Percentiles rank a stretch among this genome's conserved stretches.
These are phyloP conservation scores for Polietes domitor DNA, from an alignment of 2,888 invertebrate species.

Conservation along the genomic window DNA sequence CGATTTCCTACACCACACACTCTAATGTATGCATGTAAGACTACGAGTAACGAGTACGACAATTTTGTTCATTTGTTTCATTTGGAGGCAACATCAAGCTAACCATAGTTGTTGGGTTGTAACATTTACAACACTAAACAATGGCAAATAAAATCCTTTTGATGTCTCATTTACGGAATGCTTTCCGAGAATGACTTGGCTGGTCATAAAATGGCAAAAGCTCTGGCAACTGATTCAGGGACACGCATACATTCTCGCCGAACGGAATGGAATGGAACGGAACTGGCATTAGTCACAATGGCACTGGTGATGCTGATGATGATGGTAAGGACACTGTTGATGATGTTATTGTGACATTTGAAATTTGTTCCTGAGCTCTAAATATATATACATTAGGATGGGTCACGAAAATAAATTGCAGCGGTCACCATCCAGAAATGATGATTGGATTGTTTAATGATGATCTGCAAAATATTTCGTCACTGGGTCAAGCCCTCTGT, in stretches of 20 bases:
- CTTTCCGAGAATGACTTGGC: slow-evolving; percentile 26
- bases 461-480: no score
- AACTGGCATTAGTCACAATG: slow-evolving; percentile 44
- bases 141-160: slow-evolving; percentile 66
- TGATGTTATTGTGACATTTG: slow-evolving; percentile 53
- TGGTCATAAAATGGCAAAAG: slow-evolving; percentile 5
- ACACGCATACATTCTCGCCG: neutral
- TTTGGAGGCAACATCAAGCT: neutral
- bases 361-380: slow-evolving; percentile 38
- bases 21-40: no score
- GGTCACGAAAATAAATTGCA: no score
- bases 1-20: no score
- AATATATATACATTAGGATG: no score
- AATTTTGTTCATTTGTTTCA: neutral
- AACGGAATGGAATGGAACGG: slow-evolving; percentile 23
- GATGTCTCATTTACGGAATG: slow-evolving; percentile 64
- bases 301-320: neutral
- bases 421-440: no score
- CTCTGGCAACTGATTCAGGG: neutral
- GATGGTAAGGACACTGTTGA: slow-evolving; percentile 43
- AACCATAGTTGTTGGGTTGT: slow-evolving; percentile 46
- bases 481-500: no score
- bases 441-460: no score
- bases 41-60: no score
- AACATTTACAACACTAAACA: slow-evolving; percentile 59